phyloP scores from a whole-genome alignment of 1,140 invertebrate species.

The Acromyrmex echinatior region DNA sequence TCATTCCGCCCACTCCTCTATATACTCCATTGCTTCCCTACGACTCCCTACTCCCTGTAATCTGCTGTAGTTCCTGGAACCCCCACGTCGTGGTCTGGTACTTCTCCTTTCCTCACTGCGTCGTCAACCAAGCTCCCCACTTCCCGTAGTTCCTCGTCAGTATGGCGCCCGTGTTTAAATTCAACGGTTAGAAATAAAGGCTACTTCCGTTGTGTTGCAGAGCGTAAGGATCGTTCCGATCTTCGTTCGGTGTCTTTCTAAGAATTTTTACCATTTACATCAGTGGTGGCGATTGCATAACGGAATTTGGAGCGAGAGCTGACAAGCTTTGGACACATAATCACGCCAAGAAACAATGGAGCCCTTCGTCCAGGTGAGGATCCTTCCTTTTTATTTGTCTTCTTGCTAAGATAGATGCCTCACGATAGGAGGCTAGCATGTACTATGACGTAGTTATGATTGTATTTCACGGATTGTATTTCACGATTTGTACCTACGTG shows the following conservation, averaged over 20 bases:
- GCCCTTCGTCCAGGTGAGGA: slow-evolving; percentile 81
- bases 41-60: background rate
- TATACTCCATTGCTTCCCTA: no score
- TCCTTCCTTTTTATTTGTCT: background rate
- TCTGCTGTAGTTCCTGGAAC: no score
- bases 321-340: background rate
- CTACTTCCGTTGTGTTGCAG: background rate
- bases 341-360: slow-evolving; percentile 77
- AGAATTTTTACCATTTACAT: background rate
- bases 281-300: background rate
- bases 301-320: background rate
- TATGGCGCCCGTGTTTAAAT: slow-evolving; percentile 78
- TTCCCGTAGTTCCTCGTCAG: slow-evolving; percentile 4
- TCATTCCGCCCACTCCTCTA: slow-evolving; percentile 12
- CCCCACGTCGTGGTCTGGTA: no score
- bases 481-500: background rate
- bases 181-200: slow-evolving; percentile 75
- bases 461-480: no score
- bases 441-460: background rate
- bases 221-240: background rate
- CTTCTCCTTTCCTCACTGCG: no score
- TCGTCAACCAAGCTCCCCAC: background rate
- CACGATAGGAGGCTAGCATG: no score
- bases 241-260: background rate
- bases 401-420: background rate